phyloP scores from a whole-genome alignment of 2,888 invertebrate genomes.

The Mythimna ferrago region DNA sequence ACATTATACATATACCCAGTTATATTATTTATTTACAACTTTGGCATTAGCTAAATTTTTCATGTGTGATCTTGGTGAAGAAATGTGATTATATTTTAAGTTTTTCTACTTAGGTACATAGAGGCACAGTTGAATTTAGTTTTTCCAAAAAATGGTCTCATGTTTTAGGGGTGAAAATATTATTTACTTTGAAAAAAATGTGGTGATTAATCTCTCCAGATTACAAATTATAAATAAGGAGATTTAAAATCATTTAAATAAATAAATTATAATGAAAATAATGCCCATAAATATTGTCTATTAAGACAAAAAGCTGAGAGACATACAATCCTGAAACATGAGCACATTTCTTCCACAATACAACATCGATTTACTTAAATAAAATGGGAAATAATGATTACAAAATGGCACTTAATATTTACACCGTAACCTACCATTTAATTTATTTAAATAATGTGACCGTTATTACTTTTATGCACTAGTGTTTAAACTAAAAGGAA shows the following conservation, averaged over 20 bases:
- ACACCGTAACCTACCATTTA: conserved; percentile 72
- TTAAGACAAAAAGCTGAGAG: background rate
- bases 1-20: conserved; percentile 66
- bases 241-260: background rate
- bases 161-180: conserved; percentile 23
- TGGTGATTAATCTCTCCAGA: background rate
- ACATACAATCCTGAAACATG: conserved; percentile 24
- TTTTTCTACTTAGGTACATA: conserved; percentile 19
- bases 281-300: conserved; percentile 1
- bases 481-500: conserved; percentile 60
- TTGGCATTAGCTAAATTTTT: conserved; percentile 85
- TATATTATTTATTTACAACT: conserved; percentile 80
- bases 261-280: conserved; percentile 5
- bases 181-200: background rate
- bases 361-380: conserved; percentile 62
- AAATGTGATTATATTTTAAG: conserved; percentile 26
- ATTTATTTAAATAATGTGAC: conserved; percentile 65
- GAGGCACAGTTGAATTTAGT: conserved; percentile 45
- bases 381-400: conserved; percentile 71
- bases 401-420: conserved; percentile 84
- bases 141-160: conserved; percentile 38
- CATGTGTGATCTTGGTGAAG: conserved; percentile 50
- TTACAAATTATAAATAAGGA: background rate
- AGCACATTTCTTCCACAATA: conserved; percentile 54
- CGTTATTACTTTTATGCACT: conserved; percentile 53